Conservation (phyloP, 2,888 invertebrate species). For the Microplitis deprimator region DNA sequence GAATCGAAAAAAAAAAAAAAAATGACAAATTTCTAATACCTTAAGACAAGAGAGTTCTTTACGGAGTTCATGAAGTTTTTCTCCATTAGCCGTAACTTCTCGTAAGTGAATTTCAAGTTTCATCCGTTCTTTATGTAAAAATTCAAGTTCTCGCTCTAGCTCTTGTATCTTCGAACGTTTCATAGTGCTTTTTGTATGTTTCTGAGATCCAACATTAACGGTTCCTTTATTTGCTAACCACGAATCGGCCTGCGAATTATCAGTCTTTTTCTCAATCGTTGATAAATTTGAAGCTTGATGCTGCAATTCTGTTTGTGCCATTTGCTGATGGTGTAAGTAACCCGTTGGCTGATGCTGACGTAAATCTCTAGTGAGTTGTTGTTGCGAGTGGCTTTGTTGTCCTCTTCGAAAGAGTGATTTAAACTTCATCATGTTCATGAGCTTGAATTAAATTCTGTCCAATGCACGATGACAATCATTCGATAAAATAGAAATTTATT, state of each 20-base stretch:
- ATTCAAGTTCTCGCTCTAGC: conserved; percentile 80
- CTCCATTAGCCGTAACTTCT: conserved; percentile 58
- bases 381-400: conserved; percentile 72
- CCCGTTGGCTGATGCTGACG: conserved; percentile 53
- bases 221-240: conserved; percentile 71
- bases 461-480: conserved; percentile 38
- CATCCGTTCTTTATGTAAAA: conserved; percentile 79
- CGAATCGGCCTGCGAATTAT: conserved; percentile 47
- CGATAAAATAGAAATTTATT: conserved; percentile 29
- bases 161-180: conserved; percentile 73
- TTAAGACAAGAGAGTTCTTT: conserved; percentile 66
- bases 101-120: conserved; percentile 77
- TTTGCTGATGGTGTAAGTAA: conserved; percentile 69
- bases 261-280: conserved; percentile 51
- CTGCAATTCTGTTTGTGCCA: conserved; percentile 59
- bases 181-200: conserved; percentile 46
- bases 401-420: conserved; percentile 94
- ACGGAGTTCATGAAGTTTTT: conserved; percentile 64
- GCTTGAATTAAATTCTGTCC: conserved; percentile 51
- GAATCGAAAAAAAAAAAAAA: no score
- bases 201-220: conserved; percentile 57
- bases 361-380: conserved; percentile 54
- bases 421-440: conserved; percentile 88
- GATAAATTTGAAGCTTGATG: conserved; percentile 51
- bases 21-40: conserved; percentile 53